Percentiles rank a stretch among this genome's conserved stretches.
These are phyloP conservation scores for Arnoldichthys spilopterus DNA, from an alignment of 2,797 vertebrate genomes.

Conservation along the genomic window DNA sequence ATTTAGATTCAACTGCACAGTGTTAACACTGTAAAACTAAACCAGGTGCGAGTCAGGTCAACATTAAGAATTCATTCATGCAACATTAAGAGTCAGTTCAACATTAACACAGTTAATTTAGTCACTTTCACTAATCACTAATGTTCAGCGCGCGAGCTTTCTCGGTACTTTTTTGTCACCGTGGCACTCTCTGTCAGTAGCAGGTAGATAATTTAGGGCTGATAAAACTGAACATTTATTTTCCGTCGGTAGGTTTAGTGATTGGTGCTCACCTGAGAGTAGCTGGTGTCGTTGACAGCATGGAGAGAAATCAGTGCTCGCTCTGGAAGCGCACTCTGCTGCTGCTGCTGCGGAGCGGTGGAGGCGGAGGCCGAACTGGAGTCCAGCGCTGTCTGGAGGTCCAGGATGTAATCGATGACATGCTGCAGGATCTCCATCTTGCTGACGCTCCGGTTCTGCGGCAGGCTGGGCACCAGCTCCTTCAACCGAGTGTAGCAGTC, in stretches of 20 bases:
- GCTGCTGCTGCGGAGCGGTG: conserved; percentile 62
- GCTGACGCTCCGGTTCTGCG: conserved; percentile 87
- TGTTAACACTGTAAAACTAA: background rate
- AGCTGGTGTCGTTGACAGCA: conserved; percentile 81
- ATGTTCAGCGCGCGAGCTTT: no score
- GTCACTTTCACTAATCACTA: no score
- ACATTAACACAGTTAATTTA: no score
- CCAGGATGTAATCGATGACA: conserved; percentile 90
- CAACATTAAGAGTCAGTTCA: no score
- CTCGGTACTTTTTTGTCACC: no score
- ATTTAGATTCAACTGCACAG: background rate
- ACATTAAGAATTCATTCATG: background rate
- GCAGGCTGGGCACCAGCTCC: conserved; percentile 89
- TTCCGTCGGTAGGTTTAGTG: no score
- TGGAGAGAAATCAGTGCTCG: conserved; percentile 81
- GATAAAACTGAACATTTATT: no score
- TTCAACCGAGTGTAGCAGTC: conserved; percentile 89
- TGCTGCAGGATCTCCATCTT: conserved; percentile 93
- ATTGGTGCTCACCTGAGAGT: conserved; percentile 77
- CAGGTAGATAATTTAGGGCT: no score
- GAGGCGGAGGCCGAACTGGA: conserved; percentile 57
- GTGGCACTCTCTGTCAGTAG: no score
- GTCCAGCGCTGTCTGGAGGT: conserved; percentile 89
- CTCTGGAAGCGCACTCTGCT: conserved; percentile 71
- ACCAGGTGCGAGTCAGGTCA: background rate